phyloP scores from a whole-genome alignment of 2,888 invertebrate species.

The Nemurella pictetii region DNA sequence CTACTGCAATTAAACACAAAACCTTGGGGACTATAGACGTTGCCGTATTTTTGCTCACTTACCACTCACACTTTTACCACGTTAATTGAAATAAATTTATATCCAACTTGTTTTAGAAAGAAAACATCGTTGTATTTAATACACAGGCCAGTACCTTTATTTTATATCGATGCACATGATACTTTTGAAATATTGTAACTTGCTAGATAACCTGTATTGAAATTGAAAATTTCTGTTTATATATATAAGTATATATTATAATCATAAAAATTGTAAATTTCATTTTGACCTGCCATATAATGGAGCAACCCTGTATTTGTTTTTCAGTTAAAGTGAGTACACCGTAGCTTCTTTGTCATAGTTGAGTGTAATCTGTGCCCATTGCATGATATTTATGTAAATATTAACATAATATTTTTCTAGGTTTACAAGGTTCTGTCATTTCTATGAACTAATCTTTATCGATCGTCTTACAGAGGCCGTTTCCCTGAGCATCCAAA shows the following conservation, averaged over 20 bases:
- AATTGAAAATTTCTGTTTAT: too few relatives aligned
- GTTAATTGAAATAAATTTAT: not conserved
- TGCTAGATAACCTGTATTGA: too few relatives aligned
- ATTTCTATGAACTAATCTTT: not conserved
- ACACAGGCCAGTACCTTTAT: not conserved
- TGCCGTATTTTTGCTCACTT: not conserved
- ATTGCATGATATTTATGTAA: not conserved
- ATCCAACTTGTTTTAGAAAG: not conserved
- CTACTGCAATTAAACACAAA: not conserved
- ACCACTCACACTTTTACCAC: not conserved
- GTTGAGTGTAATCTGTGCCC: not conserved
- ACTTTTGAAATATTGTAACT: too few relatives aligned
- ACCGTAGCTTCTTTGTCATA: not conserved
- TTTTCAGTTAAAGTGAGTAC: not conserved
- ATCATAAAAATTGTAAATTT: too few relatives aligned
- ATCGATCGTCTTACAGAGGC: constrained; percentile 60
- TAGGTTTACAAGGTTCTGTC: not conserved
- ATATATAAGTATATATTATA: too few relatives aligned
- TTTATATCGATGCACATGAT: too few relatives aligned
- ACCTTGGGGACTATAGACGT: too few relatives aligned
- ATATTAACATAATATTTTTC: not conserved
- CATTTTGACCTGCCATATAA: too few relatives aligned
- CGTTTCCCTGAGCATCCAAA: constrained; percentile 69
- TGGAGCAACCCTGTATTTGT: not conserved
- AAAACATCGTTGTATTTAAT: not conserved